Base-by-base conservation (phyloP, 2,113 vertebrate genomes). In the Andinoacara biseriatus region DNA sequence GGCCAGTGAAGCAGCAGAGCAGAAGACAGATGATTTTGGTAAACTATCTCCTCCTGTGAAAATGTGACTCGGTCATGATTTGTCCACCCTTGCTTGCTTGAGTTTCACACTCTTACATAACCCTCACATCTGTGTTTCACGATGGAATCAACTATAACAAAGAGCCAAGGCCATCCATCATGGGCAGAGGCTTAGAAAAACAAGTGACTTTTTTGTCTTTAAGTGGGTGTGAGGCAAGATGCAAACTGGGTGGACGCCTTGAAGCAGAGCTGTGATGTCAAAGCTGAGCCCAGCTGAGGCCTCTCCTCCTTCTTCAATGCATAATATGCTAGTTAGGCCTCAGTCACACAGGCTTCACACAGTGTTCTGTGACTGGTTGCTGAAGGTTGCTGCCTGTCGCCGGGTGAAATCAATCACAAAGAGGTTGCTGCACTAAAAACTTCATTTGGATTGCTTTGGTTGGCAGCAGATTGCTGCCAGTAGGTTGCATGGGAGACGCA, bases 181-280 rank as follows among this genome's bases (percentile, higher is more conserved):
- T 76, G 46, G 58, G 65, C 75, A 79, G 78, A 65, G 58, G 74
- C 84, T 81, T 77, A 24, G 69, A 67, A 57, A 88, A 90, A 92
- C 84, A 86, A 91, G 88, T 92, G 86, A 38, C 60, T 85, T 87
- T 92, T 89, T 75, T 89, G 84, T 88, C 61, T 90, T 78, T 89
- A 89, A 90, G 87, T 89, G 91, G 84, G 89, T 90, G 88, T 88
- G 90, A 91, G 91, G 74, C 87, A 92, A 81, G 88, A 93, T 91
- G 80, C 84, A 76, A 87, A 90, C 74, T 90, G 88, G 83, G 90
- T 74, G 81, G 90, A 91, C 80, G 86, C 89, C 74, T 85, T 76
- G 63, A 92, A 87, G 78, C 89, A 92, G 85, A 89, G 67, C 17
- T 61, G 62, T 85, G 89, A 85, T 65, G 85, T 91, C 87, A 90